Percentiles rank a stretch among this genome's conserved stretches.
These are phyloP conservation scores for Calameuta filiformis DNA, from an alignment of 2,888 invertebrate species.

Conservation along the genomic window DNA sequence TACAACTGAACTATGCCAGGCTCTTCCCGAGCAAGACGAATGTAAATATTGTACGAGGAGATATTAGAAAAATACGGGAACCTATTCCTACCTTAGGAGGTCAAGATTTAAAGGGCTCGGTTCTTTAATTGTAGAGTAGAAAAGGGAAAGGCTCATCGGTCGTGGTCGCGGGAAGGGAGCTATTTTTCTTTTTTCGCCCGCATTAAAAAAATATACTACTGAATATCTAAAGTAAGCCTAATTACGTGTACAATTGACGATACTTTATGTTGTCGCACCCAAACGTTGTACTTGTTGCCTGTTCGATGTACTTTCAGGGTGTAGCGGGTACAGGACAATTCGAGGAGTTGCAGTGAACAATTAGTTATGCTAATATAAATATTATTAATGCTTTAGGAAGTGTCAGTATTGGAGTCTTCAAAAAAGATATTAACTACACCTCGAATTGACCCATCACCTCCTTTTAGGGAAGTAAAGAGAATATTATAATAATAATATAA, in stretches of 20 bases:
- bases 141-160: not conserved
- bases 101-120: not conserved
- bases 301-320: not conserved
- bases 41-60: not conserved
- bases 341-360: not conserved
- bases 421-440: not conserved
- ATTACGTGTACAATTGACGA: not conserved
- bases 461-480: not conserved
- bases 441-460: not conserved
- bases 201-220: not conserved
- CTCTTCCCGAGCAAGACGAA: not conserved
- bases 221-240: not conserved
- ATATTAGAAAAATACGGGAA: constrained; percentile 33
- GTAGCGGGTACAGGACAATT: not conserved
- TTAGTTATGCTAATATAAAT: not conserved
- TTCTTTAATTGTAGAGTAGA: not conserved
- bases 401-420: not conserved
- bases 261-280: not conserved
- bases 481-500: not conserved
- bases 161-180: not conserved
- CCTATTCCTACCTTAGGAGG: not conserved
- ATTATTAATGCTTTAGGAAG: not conserved
- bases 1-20: not conserved
- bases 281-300: not conserved
- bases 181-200: not conserved